These are phyloP conservation scores for Clarias platycephalus DNA, from an alignment of 2,797 vertebrate genomes.

Conservation along the genomic window DNA sequence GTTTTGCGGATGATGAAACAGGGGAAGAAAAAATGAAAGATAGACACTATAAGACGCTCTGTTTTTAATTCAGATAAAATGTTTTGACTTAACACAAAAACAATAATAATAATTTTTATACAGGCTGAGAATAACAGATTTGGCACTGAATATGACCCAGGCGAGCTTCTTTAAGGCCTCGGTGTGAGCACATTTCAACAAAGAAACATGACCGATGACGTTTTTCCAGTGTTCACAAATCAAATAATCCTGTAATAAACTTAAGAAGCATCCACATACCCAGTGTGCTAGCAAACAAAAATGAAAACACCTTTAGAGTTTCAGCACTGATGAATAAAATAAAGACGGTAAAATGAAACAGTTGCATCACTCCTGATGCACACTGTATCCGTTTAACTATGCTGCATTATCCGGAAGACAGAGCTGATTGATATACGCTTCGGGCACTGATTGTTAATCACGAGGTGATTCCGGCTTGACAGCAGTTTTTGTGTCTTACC, in stretches of 20 bases:
- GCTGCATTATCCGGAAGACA: slow-evolving; percentile 3
- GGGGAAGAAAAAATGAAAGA: not conserved
- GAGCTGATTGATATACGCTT: not conserved
- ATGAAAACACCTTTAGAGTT: slow-evolving; percentile 29
- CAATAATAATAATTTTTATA: not conserved
- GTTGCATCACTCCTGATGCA: slow-evolving; percentile 33
- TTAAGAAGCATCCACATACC: slow-evolving; percentile 30
- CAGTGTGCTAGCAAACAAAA: slow-evolving; percentile 41
- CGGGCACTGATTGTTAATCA: not conserved
- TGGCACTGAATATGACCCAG: slow-evolving; percentile 35
- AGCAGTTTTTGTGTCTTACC: slow-evolving; percentile 9
- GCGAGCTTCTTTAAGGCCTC: slow-evolving; percentile 46
- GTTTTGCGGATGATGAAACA: slow-evolving; percentile 26
- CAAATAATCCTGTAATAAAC: slow-evolving; percentile 53
- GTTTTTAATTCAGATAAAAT: not conserved
- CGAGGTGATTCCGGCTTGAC: slow-evolving; percentile 10
- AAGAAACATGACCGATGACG: slow-evolving; percentile 42
- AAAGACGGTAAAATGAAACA: slow-evolving; percentile 29
- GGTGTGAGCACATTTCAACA: slow-evolving; percentile 48
- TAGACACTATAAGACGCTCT: not conserved
- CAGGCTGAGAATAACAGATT: slow-evolving; percentile 27
- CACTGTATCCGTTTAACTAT: not conserved
- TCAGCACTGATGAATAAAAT: slow-evolving; percentile 2
- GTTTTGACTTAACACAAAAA: not conserved
- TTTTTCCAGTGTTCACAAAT: slow-evolving; percentile 47